These are phyloP conservation scores for Cryptoblepharus egeriae DNA, from an alignment of 2,797 vertebrate genomes.

Conservation along the genomic window DNA sequence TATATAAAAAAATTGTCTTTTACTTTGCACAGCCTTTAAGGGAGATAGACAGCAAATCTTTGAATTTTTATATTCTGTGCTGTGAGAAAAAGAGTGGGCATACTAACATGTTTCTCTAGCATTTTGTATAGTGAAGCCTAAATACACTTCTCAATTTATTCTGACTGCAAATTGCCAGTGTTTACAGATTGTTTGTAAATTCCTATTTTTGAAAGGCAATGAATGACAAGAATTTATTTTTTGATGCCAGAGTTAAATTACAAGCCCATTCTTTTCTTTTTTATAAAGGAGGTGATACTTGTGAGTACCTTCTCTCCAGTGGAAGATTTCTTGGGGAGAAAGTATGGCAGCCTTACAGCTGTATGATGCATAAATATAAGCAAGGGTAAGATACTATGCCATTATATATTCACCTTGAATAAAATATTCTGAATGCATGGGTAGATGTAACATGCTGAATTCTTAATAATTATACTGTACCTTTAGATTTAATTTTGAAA, in stretches of 20 bases:
- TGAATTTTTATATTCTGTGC: not conserved
- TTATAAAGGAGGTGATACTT: slow-evolving; percentile 88
- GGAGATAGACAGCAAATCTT: not conserved
- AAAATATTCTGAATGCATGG: not conserved
- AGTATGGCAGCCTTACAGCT: slow-evolving; percentile 97
- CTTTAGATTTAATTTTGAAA: not conserved
- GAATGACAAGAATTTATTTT: not conserved
- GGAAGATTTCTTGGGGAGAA: slow-evolving; percentile 95
- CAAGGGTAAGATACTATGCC: slow-evolving; percentile 81
- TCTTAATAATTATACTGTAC: not conserved
- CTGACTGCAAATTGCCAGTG: not conserved
- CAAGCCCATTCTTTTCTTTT: not conserved
- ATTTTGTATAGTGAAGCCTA: not conserved
- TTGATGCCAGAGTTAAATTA: slow-evolving; percentile 20
- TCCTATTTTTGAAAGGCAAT: not conserved
- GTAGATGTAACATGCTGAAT: slow-evolving; percentile 3
- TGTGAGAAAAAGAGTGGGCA: not conserved
- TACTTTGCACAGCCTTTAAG: not conserved
- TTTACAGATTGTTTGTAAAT: not conserved
- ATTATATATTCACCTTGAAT: slow-evolving; percentile 22
- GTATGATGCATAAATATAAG: slow-evolving; percentile 99
- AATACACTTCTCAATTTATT: not conserved
- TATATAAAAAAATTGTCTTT: no score
- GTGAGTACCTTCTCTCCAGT: slow-evolving; percentile 94
- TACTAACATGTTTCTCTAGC: not conserved